Evolutionary conservation across 2,888 invertebrate genomes (phyloP).

Genomic region (Acrobasis consociella): DNA sequence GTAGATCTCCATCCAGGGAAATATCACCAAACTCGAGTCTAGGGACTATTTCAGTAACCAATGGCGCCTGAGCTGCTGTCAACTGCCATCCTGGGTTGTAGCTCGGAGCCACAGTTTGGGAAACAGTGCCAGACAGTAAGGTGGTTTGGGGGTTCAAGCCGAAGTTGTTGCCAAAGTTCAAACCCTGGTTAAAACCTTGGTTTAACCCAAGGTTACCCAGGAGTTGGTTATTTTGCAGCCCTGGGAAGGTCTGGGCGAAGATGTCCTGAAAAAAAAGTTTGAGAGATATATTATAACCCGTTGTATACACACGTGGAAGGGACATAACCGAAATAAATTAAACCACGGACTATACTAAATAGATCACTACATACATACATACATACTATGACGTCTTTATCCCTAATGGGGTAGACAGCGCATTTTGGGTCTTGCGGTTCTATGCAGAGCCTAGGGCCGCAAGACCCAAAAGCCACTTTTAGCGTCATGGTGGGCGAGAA

Average conservation of each 20-base stretch:
- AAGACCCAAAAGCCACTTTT: too few relatives aligned
- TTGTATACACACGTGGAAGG: too few relatives aligned
- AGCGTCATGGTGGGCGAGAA: too few relatives aligned
- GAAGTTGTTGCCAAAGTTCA: constrained; percentile 14
- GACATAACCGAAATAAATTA: too few relatives aligned
- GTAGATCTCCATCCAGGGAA: constrained; percentile 58
- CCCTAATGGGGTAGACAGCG: too few relatives aligned
- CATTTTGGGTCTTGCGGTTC: too few relatives aligned
- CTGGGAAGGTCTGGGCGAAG: constrained; percentile 32
- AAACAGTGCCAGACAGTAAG: constrained; percentile 30
- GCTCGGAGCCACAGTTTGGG: constrained; percentile 27
- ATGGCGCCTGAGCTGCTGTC: constrained; percentile 50
- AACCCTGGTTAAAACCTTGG: constrained; percentile 4
- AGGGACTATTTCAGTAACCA: constrained; percentile 62
- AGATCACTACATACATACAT: too few relatives aligned
- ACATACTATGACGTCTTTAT: too few relatives aligned
- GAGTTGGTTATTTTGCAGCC: constrained; percentile 29
- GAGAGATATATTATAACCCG: too few relatives aligned
- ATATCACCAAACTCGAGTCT: constrained; percentile 63
- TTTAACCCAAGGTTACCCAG: constrained; percentile 12
- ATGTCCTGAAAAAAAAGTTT: constrained; percentile 37
- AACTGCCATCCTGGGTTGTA: constrained; percentile 31
- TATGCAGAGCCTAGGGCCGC: too few relatives aligned
- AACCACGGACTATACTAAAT: too few relatives aligned
- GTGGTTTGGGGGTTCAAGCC: constrained; percentile 21